phyloP scores from a whole-genome alignment of 2,797 vertebrate species.

The Syngnathus rostellatus region DNA sequence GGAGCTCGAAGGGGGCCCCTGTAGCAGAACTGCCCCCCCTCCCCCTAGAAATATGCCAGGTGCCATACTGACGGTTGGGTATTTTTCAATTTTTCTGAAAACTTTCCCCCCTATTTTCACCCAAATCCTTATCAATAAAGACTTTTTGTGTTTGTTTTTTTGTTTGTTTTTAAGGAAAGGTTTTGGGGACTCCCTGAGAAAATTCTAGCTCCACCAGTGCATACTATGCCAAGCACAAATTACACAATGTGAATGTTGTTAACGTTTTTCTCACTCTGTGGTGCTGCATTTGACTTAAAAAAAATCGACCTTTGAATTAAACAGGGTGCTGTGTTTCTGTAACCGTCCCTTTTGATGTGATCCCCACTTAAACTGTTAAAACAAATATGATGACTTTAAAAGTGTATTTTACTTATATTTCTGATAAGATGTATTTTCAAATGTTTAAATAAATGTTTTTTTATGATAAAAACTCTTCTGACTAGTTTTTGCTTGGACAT shows the following conservation, averaged over 20 bases:
- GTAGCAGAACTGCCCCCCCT: too few species aligned
- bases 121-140: too few species aligned
- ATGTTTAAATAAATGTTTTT: constrained; percentile 57
- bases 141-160: too few species aligned
- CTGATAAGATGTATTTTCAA: constrained; percentile 66
- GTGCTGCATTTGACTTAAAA: constrained; percentile 40
- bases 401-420: constrained; percentile 64
- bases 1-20: too few species aligned
- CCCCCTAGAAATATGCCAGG: too few species aligned
- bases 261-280: constrained; percentile 2
- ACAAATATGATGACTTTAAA: constrained; percentile 48
- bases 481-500: neutral
- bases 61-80: too few species aligned
- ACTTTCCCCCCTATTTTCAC: too few species aligned
- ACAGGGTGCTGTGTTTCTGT: constrained; percentile 52
- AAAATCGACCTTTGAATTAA: constrained; percentile 45
- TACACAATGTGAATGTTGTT: neutral
- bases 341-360: constrained; percentile 65
- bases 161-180: too few species aligned
- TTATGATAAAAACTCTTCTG: neutral
- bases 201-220: too few species aligned
- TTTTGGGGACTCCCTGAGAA: too few species aligned
- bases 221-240: neutral
- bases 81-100: too few species aligned
- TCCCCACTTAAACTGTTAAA: constrained; percentile 45